Evolutionary conservation across 2,888 invertebrate genomes (phyloP), one percentile per base, ranked within the genome.

Genomic region (Biston betularia): DNA sequence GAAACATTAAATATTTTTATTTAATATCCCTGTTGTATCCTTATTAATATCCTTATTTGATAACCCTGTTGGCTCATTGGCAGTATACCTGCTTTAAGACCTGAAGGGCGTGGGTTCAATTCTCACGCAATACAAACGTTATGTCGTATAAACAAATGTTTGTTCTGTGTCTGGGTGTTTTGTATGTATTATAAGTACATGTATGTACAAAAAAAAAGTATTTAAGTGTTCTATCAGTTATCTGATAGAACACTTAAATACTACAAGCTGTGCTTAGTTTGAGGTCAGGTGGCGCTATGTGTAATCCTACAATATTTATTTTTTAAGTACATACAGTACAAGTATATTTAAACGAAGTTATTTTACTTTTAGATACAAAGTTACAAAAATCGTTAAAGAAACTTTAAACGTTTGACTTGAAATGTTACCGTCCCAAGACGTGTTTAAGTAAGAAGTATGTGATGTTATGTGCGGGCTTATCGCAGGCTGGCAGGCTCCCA

Each of bases 401-500:
- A 54, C 48, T 59, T 52, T n/a, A 50, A 55, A 10, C 35, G 44
- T 55, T 52, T 40, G 46, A 46, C 8, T 65, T 50, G 34, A 42
- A 48, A 63, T 59, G 63, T 69, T 57, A 69, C 65, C 60, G 63
- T 72, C 60, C 67, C 64, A 68, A 75, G 75, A 65, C 70, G 69
- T 63, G 78, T 75, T 76, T 81, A 76, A 80, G 77, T 79, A 84
- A 83, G 83, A 83, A 83, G 82, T 81, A 85, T 75, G 74, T 81
- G 76, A 80, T 77, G 79, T 82, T 78, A 77, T 70, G 74, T 79
- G 81, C 77, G 66, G 65, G 76, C 79, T 82, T 81, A 86, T 86
- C 86, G 78, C 74, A 65, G 73, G 68, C 78, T 86, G 86, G 85
- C 85, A 86, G 83, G 72, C 81, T 72, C 79, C 87, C 87, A 85